Evolutionary conservation across 2,113 vertebrate species (phyloP).

Genomic region (Neodontobutis hainanensis): DNA sequence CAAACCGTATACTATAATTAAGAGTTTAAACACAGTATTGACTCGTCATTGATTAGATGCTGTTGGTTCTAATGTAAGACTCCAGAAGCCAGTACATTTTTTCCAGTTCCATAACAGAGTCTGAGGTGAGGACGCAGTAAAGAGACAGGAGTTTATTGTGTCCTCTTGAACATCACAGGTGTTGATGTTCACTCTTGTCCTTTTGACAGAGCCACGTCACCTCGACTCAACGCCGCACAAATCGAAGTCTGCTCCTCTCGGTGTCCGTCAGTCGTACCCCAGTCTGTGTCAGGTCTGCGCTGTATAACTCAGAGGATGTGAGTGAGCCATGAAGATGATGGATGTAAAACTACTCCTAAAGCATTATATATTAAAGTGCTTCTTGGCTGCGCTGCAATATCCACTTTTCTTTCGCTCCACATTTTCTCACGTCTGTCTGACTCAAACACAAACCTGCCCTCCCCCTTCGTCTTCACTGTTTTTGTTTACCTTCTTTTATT

Average conservation of each 20-base stretch:
- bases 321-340: constrained; percentile 33
- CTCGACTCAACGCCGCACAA: neutral
- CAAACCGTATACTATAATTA: no score
- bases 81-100: no score
- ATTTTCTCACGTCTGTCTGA: neutral
- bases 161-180: neutral
- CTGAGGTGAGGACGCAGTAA: neutral
- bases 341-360: constrained; percentile 51
- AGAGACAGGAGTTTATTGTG: neutral
- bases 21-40: no score
- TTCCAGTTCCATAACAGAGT: no score
- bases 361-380: constrained; percentile 53
- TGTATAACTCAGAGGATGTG: constrained; percentile 10
- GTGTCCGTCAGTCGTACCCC: constrained; percentile 6
- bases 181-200: constrained; percentile 16
- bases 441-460: neutral
- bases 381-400: constrained; percentile 47
- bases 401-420: constrained; percentile 12
- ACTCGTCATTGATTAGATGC: no score
- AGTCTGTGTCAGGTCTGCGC: constrained; percentile 40
- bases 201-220: constrained; percentile 1
- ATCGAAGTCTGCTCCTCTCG: constrained; percentile 10
- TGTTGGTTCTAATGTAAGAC: no score
- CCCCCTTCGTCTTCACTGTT: neutral
- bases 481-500: neutral